phyloP scores from a whole-genome alignment of 1,140 invertebrate genomes.

The Drosophila burlai region DNA sequence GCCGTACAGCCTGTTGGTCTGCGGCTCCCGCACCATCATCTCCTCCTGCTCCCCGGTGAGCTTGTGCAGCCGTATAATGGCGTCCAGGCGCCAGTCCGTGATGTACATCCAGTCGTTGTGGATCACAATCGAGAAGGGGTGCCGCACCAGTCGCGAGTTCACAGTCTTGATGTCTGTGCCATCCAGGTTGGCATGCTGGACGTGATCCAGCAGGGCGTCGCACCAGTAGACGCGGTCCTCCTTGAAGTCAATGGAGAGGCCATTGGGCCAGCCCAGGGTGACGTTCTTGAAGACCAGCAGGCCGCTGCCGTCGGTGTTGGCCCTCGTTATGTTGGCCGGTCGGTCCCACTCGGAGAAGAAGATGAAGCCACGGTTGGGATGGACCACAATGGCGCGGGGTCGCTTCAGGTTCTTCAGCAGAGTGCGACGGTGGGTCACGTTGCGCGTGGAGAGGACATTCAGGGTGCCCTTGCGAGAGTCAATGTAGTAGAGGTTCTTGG shows the following conservation, averaged over 20 bases:
- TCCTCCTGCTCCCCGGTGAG: conserved; percentile 94
- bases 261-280: conserved; percentile 98
- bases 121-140: conserved; percentile 98
- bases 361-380: conserved; percentile 96
- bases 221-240: conserved; percentile 97
- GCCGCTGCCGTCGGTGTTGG: conserved; percentile 94
- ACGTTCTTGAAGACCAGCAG: conserved; percentile 96
- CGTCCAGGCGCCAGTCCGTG: conserved; percentile 98
- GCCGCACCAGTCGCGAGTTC: conserved; percentile 94
- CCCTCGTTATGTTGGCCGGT: conserved; percentile 97
- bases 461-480: conserved; percentile 98
- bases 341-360: conserved; percentile 99
- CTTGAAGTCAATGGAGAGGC: conserved; percentile 95
- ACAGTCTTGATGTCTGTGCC: conserved; percentile 97
- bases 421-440: conserved; percentile 93
- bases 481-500: conserved; percentile 99
- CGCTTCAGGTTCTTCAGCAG: conserved; percentile 95
- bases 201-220: conserved; percentile 97
- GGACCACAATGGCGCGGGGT: conserved; percentile 97
- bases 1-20: conserved; percentile 95
- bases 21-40: conserved; percentile 94
- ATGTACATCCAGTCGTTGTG: conserved; percentile 98
- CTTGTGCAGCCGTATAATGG: conserved; percentile 96
- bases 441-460: conserved; percentile 95
- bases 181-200: conserved; percentile 97